Conservation (phyloP, 2,888 invertebrate species). For the Sicus ferrugineus region DNA sequence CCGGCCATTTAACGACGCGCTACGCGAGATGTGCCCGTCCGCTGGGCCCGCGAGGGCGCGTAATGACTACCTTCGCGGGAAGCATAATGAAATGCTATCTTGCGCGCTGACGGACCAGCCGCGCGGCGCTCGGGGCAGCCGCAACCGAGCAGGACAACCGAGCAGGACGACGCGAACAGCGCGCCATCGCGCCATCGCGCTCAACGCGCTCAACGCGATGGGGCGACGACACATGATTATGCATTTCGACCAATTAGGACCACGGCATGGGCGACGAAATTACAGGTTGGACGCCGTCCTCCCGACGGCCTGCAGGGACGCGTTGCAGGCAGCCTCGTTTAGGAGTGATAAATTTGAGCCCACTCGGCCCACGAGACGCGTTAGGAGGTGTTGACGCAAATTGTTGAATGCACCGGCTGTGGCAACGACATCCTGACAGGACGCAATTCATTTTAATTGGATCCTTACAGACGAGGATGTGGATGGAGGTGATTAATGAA, state of each 20-base stretch:
- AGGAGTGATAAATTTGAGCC: conserved; percentile 19
- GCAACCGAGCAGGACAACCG: background rate
- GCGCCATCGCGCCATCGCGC: conserved; percentile 8
- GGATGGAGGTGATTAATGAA: too few species aligned
- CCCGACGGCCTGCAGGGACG: conserved; percentile 35
- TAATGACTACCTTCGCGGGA: conserved; percentile 7
- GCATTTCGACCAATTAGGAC: conserved; percentile 33
- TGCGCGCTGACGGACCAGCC: background rate
- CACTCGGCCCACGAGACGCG: background rate
- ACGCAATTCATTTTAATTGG: too few species aligned
- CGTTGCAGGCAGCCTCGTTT: conserved; percentile 8
- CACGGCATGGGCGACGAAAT: conserved; percentile 31
- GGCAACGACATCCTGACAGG: too few species aligned
- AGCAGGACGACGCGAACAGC: background rate
- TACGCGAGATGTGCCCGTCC: conserved; percentile 15
- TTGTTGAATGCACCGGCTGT: too few species aligned
- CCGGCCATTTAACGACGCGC: conserved; percentile 22
- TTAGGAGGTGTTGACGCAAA: too few species aligned
- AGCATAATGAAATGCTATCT: conserved; percentile 15
- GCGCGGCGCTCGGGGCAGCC: background rate
- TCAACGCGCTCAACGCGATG: conserved; percentile 2
- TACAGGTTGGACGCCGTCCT: conserved; percentile 25
- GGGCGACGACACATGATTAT: conserved; percentile 29
- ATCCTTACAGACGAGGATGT: too few species aligned
- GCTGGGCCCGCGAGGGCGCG: background rate